A percentile compares a stretch with the other conserved stretches of the same genome.
Conservation (phyloP, 2,888 invertebrate genomes). For the Cistogaster globosa region DNA sequence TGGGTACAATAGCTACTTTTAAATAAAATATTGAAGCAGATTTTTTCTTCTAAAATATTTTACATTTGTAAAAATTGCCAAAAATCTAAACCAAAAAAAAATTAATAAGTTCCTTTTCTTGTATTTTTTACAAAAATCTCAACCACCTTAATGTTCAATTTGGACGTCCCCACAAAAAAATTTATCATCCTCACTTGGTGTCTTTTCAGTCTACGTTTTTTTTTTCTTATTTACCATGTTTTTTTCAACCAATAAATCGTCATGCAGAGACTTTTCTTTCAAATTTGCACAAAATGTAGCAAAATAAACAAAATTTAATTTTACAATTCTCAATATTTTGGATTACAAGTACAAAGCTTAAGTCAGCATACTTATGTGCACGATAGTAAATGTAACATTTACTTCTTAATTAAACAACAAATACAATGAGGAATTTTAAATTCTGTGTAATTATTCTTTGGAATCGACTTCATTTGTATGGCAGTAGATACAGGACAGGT, state of each 20-base stretch:
- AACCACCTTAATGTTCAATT: not conserved
- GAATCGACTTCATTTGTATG: too few species aligned
- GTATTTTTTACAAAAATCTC: too few species aligned
- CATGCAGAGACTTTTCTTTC: constrained; percentile 36
- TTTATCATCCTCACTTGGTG: constrained; percentile 36
- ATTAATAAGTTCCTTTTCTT: too few species aligned
- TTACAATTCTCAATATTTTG: constrained; percentile 17
- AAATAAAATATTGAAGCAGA: too few species aligned
- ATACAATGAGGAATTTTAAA: not conserved
- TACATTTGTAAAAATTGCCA: too few species aligned
- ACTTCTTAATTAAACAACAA: not conserved
- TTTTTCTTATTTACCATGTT: constrained; percentile 10
- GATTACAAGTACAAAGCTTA: not conserved
- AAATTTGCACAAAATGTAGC: constrained; percentile 54
- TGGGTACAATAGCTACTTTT: too few species aligned
- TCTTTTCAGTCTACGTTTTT: constrained; percentile 23
- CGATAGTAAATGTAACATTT: not conserved
- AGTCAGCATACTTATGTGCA: not conserved
- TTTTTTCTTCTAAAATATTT: too few species aligned
- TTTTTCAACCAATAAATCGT: constrained; percentile 47
- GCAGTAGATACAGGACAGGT: too few species aligned
- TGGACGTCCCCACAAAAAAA: not conserved
- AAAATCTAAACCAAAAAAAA: too few species aligned
- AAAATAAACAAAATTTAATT: constrained; percentile 46
- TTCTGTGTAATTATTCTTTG: too few species aligned